Evolutionary conservation across 2,797 vertebrate species (phyloP).

Genomic region (Esox lucius): DNA sequence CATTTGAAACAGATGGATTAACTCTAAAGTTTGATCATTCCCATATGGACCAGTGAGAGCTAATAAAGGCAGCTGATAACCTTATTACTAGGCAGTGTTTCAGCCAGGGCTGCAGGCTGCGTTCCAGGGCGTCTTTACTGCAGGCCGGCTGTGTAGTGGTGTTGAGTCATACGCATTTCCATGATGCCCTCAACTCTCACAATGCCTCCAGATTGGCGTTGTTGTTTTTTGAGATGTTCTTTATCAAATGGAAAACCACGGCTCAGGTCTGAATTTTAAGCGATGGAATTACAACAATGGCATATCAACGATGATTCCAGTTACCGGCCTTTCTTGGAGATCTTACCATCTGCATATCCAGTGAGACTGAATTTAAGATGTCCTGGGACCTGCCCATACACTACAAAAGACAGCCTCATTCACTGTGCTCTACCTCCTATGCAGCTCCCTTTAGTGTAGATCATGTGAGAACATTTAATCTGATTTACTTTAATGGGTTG

Average conservation of each 20-base stretch:
- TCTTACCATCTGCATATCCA: neutral
- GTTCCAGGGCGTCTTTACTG: neutral
- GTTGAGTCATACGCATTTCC: too few species aligned
- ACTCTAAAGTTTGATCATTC: neutral
- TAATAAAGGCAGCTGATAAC: constrained; percentile 6
- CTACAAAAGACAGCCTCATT: neutral
- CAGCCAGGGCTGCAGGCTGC: neutral
- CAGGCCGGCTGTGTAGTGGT: neutral
- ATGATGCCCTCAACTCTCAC: too few species aligned
- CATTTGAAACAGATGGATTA: too few species aligned
- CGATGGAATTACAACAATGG: too few species aligned
- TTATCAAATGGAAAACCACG: too few species aligned
- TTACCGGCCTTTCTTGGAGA: neutral
- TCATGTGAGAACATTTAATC: constrained; percentile 43
- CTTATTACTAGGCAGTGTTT: neutral
- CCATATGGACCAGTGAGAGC: neutral
- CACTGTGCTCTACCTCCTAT: neutral
- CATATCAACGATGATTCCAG: neutral
- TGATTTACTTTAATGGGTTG: constrained; percentile 39
- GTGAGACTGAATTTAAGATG: neutral
- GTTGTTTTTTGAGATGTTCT: too few species aligned
- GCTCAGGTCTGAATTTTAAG: too few species aligned
- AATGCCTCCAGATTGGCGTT: too few species aligned
- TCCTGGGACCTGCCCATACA: neutral
- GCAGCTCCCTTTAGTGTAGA: neutral